Base-by-base conservation (phyloP, 2,888 invertebrate genomes). In the Hemistola chrysoprasaria region DNA sequence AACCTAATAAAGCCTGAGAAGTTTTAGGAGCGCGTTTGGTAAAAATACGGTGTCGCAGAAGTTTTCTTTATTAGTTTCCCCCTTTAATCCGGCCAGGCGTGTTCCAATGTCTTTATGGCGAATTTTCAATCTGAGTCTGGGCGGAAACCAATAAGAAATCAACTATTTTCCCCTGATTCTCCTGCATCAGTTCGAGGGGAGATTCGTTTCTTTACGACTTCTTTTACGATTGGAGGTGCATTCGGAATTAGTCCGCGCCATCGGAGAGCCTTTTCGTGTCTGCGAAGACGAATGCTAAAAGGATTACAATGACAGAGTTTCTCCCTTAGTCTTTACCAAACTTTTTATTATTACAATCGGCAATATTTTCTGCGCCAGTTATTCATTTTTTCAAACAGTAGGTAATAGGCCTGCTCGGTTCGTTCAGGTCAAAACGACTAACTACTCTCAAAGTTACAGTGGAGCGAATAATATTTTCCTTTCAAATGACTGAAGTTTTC, bases 171-270 rank as follows among this genome's bases (percentile, higher is more conserved):
- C 79, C 76, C 75, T 82, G 84, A 83, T 83, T 79, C 79, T 63
- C 78, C 81, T 82, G 86, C 86, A 85, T 81, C 79, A 75, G 77
- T 75, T 77, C 68, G 77, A 78, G 78, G 86, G 85, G 83, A 73
- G 71, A 65, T 71, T 74, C 78, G 79, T 64, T 85, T 81, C 86
- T 88, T 88, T 88, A 88, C 86, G 88, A 85, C 85, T 84, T 74
- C 81, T 87, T 88, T 88, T 88, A 88, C 87, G 86, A 87, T 84
- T 86, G 81, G 78, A 86, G 86, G 85, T 88, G 87, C 88, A 88
- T 88, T 86, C 78, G 75, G 75, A 87, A 88, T 88, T 86, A 87
- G 85, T 77, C 72, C 71, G 70, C 69, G 74, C 72, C 72, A 66
- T 65, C 77, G 76, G 70, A 86, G 73, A 86, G 86, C 85, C 71